phyloP scores from a whole-genome alignment of 2,797 vertebrate genomes.

The Mico argentatus region DNA sequence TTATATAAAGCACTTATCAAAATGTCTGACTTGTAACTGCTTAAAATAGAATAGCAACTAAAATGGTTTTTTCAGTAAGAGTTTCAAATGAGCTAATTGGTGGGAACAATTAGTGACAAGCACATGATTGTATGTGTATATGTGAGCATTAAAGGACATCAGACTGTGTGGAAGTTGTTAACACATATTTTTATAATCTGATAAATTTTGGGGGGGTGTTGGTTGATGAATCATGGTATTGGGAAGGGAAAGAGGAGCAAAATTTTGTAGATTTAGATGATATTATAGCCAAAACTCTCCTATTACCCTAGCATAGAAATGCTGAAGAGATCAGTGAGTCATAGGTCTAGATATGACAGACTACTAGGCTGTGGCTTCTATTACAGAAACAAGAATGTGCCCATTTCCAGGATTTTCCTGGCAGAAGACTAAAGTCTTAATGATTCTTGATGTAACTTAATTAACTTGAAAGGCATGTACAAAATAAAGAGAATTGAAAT shows the following conservation, averaged over 20 bases:
- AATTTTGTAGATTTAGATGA: background rate
- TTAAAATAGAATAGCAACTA: background rate
- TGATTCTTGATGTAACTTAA: background rate
- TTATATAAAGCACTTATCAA: background rate
- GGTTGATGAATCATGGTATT: background rate
- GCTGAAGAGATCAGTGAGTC: background rate
- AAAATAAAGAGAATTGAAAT: background rate
- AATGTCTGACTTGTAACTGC: background rate
- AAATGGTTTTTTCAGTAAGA: background rate
- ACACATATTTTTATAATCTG: background rate
- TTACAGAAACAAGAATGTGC: background rate
- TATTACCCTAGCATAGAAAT: background rate
- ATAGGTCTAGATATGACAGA: background rate
- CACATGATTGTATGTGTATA: background rate
- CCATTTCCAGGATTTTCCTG: background rate
- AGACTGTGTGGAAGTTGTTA: background rate
- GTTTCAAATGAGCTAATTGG: background rate
- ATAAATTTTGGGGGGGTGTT: background rate
- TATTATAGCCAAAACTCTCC: background rate
- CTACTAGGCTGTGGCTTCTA: background rate
- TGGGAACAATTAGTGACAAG: background rate
- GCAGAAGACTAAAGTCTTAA: background rate
- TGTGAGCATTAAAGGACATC: background rate
- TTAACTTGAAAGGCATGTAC: background rate
- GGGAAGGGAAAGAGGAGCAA: background rate